Percentiles rank a stretch among this genome's conserved stretches.
Conservation (phyloP, 2,888 invertebrate species). For the Caradrina clavipalpis region DNA sequence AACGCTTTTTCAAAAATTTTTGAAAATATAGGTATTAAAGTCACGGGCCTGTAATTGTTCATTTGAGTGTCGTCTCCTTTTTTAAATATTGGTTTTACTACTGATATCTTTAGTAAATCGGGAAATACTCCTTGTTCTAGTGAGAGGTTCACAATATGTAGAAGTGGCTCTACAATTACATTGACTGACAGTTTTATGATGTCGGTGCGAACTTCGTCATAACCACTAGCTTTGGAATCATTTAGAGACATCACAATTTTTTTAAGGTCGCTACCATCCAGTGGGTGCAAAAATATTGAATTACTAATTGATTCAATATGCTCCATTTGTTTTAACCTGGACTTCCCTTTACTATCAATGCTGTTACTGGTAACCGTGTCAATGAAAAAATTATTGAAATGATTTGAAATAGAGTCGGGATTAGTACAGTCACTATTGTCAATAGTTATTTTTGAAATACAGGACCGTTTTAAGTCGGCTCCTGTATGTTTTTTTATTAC, state of each 20-base stretch:
- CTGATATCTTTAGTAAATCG: neutral
- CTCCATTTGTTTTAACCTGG: neutral
- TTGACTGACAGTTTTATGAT: too few species aligned
- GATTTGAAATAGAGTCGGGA: too few species aligned
- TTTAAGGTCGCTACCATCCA: neutral
- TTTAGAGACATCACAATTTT: constrained; percentile 1
- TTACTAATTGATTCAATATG: neutral
- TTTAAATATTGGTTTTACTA: neutral
- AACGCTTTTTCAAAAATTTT: neutral
- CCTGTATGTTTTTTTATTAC: neutral
- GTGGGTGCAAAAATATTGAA: neutral
- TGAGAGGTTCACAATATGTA: neutral
- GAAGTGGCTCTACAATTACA: too few species aligned
- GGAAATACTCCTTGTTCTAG: neutral
- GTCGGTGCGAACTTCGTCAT: neutral
- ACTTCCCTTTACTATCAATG: neutral
- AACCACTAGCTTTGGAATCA: neutral
- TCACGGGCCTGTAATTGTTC: neutral
- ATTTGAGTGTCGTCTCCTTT: neutral
- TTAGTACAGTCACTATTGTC: too few species aligned
- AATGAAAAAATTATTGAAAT: too few species aligned
- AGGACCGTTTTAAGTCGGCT: too few species aligned
- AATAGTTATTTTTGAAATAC: too few species aligned
- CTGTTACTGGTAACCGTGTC: neutral
- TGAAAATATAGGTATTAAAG: neutral